phyloP scores from a whole-genome alignment of 2,888 invertebrate genomes.

The Cryptops parisi region DNA sequence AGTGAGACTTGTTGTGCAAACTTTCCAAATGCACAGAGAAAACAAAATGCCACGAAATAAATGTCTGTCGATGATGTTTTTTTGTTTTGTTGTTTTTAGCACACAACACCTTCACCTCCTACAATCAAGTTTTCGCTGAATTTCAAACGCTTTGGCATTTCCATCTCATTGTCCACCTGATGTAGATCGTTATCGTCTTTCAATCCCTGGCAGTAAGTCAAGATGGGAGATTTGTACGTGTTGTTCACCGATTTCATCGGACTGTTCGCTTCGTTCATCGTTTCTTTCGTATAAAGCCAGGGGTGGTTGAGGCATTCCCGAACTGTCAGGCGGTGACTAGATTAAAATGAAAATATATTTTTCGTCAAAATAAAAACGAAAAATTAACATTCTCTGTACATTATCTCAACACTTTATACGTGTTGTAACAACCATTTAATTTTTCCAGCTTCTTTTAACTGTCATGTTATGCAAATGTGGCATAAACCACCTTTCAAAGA shows the following conservation, averaged over 20 bases:
- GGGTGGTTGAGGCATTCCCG: slow-evolving; percentile 44
- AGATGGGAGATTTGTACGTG: slow-evolving; percentile 3
- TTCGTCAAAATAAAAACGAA: too few species aligned
- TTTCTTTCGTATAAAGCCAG: slow-evolving; percentile 34
- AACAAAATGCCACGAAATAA: too few species aligned
- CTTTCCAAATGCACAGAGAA: too few species aligned
- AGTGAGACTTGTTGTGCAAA: too few species aligned
- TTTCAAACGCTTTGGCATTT: slow-evolving; percentile 10
- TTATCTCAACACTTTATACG: too few species aligned
- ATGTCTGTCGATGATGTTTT: too few species aligned
- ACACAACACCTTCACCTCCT: slow-evolving; percentile 14
- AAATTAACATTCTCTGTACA: too few species aligned
- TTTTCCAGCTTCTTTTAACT: too few species aligned
- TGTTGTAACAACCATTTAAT: too few species aligned
- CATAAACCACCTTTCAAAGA: too few species aligned
- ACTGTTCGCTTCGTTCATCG: not conserved
- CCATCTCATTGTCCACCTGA: slow-evolving; percentile 14
- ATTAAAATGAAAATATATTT: slow-evolving; percentile 19
- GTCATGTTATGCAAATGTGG: too few species aligned
- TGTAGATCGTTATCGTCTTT: slow-evolving; percentile 14
- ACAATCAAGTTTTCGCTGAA: slow-evolving; percentile 7
- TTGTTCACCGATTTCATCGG: not conserved
- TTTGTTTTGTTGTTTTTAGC: not conserved
- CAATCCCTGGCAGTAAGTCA: not conserved
- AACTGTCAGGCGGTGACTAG: slow-evolving; percentile 42